These are phyloP conservation scores for Tachysurus fulvidraco DNA, from an alignment of 2,113 vertebrate genomes.

Conservation along the genomic window DNA sequence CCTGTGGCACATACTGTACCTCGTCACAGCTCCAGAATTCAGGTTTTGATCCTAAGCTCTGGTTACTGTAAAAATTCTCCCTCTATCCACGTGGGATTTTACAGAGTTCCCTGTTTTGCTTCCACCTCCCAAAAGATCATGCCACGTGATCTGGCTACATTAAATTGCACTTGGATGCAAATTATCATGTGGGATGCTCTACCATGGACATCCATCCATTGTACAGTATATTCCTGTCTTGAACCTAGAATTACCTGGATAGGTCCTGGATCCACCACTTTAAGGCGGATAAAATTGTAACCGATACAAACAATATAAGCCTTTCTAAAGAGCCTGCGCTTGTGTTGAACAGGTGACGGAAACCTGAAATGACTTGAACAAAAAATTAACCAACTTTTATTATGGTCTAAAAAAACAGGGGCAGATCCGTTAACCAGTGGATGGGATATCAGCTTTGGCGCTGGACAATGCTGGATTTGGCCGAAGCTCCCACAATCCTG, in stretches of 20 bases:
- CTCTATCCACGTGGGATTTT: not conserved
- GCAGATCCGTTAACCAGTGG: slow-evolving; percentile 5
- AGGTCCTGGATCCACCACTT: not conserved
- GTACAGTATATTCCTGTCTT: not conserved
- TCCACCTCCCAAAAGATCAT: not conserved
- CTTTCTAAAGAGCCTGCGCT: not conserved
- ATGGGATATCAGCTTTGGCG: slow-evolving; percentile 21
- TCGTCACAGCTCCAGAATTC: not conserved
- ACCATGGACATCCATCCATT: not conserved
- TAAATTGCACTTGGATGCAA: not conserved
- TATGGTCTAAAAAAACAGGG: not conserved
- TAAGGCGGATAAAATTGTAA: not conserved
- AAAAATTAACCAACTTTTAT: not conserved
- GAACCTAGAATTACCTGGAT: not conserved
- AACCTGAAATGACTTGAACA: not conserved
- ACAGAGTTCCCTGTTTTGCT: not conserved
- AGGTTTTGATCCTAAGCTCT: not conserved
- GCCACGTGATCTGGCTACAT: not conserved
- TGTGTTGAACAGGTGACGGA: not conserved
- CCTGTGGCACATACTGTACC: not conserved
- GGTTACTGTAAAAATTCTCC: not conserved
- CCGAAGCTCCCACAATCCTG: not conserved
- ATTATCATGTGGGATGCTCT: not conserved
- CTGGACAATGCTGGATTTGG: slow-evolving; percentile 30
- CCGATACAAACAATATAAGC: not conserved